phyloP scores from a whole-genome alignment of 2,113 vertebrate genomes.

The Tupaia chinensis region DNA sequence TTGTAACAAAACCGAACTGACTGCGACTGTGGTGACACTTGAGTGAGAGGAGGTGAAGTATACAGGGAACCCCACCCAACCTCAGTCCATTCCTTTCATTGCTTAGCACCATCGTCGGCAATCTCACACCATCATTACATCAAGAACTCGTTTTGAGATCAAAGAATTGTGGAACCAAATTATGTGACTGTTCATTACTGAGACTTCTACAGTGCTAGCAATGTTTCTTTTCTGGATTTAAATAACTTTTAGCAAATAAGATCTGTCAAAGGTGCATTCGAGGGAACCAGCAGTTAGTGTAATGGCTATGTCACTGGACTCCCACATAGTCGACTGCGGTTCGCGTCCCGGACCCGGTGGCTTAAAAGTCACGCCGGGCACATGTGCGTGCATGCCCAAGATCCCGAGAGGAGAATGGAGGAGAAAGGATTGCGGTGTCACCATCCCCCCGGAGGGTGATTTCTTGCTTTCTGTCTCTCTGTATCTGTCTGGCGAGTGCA shows the following conservation, averaged over 20 bases:
- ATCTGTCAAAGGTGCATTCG: background rate
- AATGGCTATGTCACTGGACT: no score
- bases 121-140: slow-evolving; percentile 7
- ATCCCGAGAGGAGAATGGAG: no score
- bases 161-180: slow-evolving; percentile 40
- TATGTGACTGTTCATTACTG: slow-evolving; percentile 3
- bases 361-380: no score
- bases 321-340: no score
- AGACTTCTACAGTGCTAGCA: slow-evolving; percentile 11
- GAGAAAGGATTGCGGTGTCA: no score
- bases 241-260: slow-evolving; percentile 42
- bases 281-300: background rate
- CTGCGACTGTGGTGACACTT: background rate
- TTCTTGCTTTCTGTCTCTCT: no score
- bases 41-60: background rate
- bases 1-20: background rate
- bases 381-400: no score
- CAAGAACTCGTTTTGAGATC: background rate
- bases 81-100: background rate
- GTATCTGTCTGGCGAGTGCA: no score
- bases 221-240: background rate
- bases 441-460: no score
- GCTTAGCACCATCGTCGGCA: background rate
- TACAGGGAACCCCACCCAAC: background rate
- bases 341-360: no score